Evolutionary conservation across 1,140 invertebrate genomes (phyloP).

Genomic region (Drosophila arizonae): DNA sequence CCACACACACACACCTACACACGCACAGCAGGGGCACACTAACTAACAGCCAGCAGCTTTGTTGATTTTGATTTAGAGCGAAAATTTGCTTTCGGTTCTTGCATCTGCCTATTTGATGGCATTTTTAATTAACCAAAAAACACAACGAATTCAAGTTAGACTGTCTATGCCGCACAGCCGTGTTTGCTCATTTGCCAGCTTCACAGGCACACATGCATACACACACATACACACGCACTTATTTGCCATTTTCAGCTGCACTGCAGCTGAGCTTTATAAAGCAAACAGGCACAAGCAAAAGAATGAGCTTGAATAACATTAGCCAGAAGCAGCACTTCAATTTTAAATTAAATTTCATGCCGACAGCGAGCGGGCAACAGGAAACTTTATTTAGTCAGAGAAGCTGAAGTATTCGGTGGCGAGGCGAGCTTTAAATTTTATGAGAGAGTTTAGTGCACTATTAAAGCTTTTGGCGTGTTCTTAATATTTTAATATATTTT

Average conservation of each 20-base stretch:
- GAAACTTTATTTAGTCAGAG: not conserved
- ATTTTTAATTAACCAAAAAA: conserved; percentile 70
- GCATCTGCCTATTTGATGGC: conserved; percentile 56
- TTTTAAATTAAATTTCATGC: conserved; percentile 3
- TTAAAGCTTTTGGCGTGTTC: too few relatives aligned
- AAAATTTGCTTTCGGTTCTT: conserved; percentile 23
- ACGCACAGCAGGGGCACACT: conserved; percentile 10
- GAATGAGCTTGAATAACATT: not conserved
- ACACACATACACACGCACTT: not conserved
- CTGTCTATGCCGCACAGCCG: not conserved
- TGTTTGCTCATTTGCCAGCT: conserved; percentile 9
- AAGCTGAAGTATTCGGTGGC: not conserved
- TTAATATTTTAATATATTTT: too few relatives aligned
- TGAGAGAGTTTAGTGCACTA: not conserved
- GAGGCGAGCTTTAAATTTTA: not conserved
- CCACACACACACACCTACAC: not conserved
- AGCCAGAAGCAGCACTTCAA: conserved; percentile 14
- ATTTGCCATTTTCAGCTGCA: conserved; percentile 15
- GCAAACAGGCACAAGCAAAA: not conserved
- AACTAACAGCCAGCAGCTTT: conserved; percentile 15
- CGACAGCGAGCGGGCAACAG: not conserved
- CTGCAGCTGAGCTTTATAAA: conserved; percentile 27
- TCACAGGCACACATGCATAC: not conserved
- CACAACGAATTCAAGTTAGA: conserved; percentile 22
- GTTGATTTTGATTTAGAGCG: conserved; percentile 46